Conservation (phyloP, 2,797 vertebrate genomes). For the Gadopsis marmoratus region DNA sequence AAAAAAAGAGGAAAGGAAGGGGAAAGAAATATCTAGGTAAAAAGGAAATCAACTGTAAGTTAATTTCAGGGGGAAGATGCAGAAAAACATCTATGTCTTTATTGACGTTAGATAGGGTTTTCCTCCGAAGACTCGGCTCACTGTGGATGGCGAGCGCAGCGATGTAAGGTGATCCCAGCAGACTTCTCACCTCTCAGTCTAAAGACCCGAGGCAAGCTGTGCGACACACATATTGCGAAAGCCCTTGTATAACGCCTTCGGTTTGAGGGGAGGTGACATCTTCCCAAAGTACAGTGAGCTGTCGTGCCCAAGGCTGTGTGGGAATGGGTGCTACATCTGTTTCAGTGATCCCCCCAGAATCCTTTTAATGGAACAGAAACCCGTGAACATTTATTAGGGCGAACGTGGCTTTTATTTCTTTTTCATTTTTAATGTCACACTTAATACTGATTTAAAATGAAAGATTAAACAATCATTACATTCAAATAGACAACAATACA, state of each 20-base stretch:
- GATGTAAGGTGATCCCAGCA: constrained; percentile 54
- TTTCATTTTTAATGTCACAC: background rate
- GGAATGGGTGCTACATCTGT: constrained; percentile 41
- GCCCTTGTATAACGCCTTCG: constrained; percentile 50
- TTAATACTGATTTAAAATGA: background rate
- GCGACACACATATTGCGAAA: constrained; percentile 64
- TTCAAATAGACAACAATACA: background rate
- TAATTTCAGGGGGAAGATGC: constrained; percentile 38
- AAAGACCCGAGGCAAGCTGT: constrained; percentile 48
- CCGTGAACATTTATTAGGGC: background rate
- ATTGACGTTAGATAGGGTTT: constrained; percentile 27
- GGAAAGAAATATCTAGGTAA: constrained; percentile 56
- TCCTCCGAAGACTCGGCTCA: constrained; percentile 8
- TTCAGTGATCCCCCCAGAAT: constrained; percentile 19
- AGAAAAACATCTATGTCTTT: background rate
- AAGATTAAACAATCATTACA: background rate
- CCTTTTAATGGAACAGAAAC: constrained; percentile 28
- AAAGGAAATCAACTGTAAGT: constrained; percentile 52
- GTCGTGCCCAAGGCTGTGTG: constrained; percentile 55
- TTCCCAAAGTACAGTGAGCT: constrained; percentile 61
- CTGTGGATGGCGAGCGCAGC: constrained; percentile 5
- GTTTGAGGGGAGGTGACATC: constrained; percentile 70
- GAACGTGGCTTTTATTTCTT: background rate
- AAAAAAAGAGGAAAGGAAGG: constrained; percentile 50
- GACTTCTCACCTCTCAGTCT: constrained; percentile 54